phyloP scores from a whole-genome alignment of 2,113 vertebrate species.

The Tonatia bakeri region DNA sequence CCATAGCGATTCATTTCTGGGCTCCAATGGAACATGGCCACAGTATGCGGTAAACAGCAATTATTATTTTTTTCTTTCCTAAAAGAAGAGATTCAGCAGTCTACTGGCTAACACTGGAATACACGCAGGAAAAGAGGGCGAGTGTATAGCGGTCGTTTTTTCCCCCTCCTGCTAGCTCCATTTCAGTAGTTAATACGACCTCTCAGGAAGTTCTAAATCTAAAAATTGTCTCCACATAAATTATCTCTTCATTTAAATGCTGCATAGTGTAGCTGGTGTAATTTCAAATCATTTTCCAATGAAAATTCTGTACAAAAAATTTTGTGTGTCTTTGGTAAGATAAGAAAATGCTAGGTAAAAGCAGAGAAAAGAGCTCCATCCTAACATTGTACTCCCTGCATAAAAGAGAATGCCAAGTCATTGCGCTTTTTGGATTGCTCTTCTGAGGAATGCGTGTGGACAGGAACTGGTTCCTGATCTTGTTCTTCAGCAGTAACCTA shows the following conservation, averaged over 20 bases:
- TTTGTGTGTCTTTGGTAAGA: not conserved
- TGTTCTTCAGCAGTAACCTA: not conserved
- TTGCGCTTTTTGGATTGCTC: not conserved
- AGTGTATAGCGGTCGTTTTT: too few species aligned
- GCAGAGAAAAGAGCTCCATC: not conserved
- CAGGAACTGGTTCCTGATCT: not conserved
- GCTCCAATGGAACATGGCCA: constrained; percentile 55
- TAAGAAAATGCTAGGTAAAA: not conserved
- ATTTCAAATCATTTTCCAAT: not conserved
- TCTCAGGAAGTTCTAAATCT: too few species aligned
- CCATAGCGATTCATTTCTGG: constrained; percentile 63
- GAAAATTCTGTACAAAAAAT: not conserved
- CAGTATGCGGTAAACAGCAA: constrained; percentile 30
- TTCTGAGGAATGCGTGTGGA: not conserved
- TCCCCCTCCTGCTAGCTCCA: too few species aligned
- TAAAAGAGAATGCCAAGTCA: not conserved
- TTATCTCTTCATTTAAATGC: not conserved
- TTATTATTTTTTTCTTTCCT: not conserved
- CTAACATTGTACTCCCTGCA: not conserved
- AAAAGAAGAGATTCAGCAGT: constrained; percentile 17
- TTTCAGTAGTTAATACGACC: too few species aligned
- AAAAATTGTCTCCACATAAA: too few species aligned
- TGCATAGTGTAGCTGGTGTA: not conserved
- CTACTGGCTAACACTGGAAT: not conserved
- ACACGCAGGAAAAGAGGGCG: too few species aligned